Conservation (phyloP, 2,113 vertebrate species). For the Rhea americana region DNA sequence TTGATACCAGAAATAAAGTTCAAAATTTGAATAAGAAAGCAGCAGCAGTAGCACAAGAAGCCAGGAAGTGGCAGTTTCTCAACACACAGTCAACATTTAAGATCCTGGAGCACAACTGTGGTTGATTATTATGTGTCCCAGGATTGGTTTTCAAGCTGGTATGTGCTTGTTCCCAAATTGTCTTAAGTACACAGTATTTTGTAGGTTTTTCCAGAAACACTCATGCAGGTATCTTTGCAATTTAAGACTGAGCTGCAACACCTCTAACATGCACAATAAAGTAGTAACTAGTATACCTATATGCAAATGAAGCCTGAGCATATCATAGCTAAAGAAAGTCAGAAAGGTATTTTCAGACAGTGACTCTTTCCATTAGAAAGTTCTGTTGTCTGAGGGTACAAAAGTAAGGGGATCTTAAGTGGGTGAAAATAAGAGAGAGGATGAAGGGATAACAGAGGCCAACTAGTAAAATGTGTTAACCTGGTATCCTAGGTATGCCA, state of each 20-base stretch:
- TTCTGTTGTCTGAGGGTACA: background rate
- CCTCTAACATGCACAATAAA: background rate
- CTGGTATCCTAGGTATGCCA: background rate
- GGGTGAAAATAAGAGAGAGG: background rate
- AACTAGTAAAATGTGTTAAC: background rate
- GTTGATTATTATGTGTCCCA: background rate
- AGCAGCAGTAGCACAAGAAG: background rate
- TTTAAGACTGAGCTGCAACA: background rate
- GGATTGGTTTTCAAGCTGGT: background rate
- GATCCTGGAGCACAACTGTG: background rate
- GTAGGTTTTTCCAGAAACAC: background rate
- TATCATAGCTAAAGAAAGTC: background rate
- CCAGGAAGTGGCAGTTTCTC: background rate
- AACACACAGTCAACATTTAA: background rate
- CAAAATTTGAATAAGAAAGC: background rate
- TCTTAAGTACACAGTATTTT: background rate
- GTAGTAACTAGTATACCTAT: background rate
- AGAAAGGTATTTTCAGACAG: background rate
- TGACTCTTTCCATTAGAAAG: background rate
- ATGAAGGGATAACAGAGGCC: background rate
- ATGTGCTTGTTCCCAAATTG: background rate
- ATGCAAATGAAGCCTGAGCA: background rate
- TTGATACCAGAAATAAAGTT: background rate
- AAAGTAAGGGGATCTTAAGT: background rate
- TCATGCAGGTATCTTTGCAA: background rate